phyloP scores from a whole-genome alignment of 2,113 vertebrate species.

The Myrmecobius fasciatus region DNA sequence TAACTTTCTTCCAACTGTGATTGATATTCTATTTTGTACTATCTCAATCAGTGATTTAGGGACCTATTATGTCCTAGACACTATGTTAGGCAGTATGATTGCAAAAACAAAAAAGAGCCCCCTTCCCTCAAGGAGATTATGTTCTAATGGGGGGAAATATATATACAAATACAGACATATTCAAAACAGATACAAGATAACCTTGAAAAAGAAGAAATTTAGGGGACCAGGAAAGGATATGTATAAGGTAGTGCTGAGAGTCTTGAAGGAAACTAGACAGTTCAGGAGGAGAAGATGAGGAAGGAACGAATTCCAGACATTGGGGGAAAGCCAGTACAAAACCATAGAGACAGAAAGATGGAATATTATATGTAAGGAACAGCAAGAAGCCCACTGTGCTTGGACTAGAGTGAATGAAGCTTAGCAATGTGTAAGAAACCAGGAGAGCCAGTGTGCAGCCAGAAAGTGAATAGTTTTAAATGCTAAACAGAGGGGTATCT shows the following conservation, averaged over 20 bases:
- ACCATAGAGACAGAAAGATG: no score
- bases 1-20: neutral
- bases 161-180: neutral
- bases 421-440: neutral
- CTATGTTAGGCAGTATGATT: neutral
- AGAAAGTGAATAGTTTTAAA: neutral
- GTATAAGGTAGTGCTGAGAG: no score
- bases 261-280: no score
- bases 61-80: neutral
- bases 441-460: neutral
- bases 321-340: no score
- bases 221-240: no score
- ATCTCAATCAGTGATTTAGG: neutral
- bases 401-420: neutral
- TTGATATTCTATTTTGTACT: neutral
- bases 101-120: neutral
- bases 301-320: no score
- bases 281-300: no score
- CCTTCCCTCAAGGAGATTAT: neutral
- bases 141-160: neutral
- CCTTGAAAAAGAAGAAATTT: no score
- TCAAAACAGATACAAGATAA: neutral
- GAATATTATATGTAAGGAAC: no score
- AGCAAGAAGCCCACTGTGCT: no score
- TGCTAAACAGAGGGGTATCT: neutral